Conservation (phyloP, 2,113 vertebrate genomes). For the Carollia perspicillata region DNA sequence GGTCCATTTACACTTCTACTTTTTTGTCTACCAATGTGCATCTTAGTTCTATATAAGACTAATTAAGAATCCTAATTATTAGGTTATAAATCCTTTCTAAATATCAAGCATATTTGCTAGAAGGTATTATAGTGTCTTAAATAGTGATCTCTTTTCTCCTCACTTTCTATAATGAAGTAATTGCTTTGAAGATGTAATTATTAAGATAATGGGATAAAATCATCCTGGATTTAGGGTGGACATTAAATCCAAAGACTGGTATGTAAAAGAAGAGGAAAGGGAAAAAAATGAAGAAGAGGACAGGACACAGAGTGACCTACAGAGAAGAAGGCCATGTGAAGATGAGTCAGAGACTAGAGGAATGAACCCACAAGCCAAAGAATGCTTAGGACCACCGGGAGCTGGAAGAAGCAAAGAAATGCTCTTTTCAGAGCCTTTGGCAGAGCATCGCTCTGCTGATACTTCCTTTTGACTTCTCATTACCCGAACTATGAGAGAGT, state of each 20-base stretch:
- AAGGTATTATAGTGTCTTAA: neutral
- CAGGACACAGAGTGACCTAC: neutral
- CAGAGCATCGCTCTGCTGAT: neutral
- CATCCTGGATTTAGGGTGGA: neutral
- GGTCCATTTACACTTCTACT: neutral
- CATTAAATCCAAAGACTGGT: neutral
- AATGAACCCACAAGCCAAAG: neutral
- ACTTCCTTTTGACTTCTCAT: neutral
- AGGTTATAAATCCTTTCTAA: neutral
- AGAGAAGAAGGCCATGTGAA: neutral
- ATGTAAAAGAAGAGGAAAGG: neutral
- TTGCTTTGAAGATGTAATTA: neutral
- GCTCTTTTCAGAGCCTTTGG: neutral
- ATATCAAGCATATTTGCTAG: neutral
- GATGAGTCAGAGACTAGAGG: neutral
- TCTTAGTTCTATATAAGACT: neutral
- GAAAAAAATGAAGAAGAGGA: neutral
- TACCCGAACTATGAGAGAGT: neutral
- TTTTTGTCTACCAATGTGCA: neutral
- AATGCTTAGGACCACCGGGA: neutral
- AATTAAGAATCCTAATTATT: neutral
- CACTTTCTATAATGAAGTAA: neutral
- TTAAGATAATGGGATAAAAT: neutral
- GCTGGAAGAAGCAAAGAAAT: neutral
- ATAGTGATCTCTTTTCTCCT: neutral